A percentile compares a stretch with the other conserved stretches of the same genome.
These are phyloP conservation scores for Neofelis nebulosa DNA, from an alignment of 2,113 vertebrate species.

Conservation along the genomic window DNA sequence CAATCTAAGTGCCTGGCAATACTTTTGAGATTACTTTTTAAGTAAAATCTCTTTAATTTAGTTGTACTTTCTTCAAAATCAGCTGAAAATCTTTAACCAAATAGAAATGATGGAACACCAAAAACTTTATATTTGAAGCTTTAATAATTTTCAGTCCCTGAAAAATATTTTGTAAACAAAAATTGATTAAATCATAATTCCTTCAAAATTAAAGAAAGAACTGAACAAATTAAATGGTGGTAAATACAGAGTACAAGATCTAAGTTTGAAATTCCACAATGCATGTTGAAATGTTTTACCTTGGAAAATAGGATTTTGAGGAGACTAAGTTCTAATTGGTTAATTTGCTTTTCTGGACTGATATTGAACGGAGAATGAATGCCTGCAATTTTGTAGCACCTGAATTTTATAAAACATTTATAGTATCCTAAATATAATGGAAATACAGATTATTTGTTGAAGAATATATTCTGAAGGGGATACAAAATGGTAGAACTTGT, in stretches of 20 bases:
- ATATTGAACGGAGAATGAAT: neutral
- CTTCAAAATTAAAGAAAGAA: neutral
- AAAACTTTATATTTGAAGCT: neutral
- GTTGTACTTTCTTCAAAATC: neutral
- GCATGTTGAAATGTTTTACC: neutral
- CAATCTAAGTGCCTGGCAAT: neutral
- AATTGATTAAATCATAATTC: neutral
- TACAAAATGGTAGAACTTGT: neutral
- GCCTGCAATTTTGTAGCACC: neutral
- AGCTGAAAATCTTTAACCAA: neutral
- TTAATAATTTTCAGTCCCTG: neutral
- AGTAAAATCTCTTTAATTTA: neutral
- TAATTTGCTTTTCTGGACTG: neutral
- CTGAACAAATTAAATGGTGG: neutral
- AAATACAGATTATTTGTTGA: neutral
- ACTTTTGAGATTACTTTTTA: neutral
- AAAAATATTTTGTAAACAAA: neutral
- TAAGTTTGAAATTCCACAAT: neutral
- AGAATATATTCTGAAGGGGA: neutral
- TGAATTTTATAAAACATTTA: neutral
- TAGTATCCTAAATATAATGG: neutral
- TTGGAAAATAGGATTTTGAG: neutral
- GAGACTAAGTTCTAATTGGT: neutral
- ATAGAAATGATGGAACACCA: neutral
- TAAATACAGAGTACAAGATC: neutral